Evolutionary conservation across 1,140 invertebrate genomes (phyloP).

Genomic region (Microvelia longipes): DNA sequence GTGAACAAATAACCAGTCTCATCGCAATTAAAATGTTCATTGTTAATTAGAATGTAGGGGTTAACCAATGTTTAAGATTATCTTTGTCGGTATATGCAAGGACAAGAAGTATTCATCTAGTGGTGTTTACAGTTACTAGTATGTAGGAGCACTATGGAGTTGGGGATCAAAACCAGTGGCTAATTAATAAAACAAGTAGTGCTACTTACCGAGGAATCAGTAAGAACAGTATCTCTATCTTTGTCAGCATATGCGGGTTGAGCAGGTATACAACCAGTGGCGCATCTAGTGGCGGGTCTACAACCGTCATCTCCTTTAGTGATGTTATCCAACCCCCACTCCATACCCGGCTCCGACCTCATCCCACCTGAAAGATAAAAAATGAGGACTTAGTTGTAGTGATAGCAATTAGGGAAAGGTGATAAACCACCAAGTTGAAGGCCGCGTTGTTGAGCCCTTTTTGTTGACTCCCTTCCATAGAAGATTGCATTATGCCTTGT

Average conservation of each 20-base stretch:
- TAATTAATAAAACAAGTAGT: neutral
- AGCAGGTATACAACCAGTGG: neutral
- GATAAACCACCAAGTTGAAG: neutral
- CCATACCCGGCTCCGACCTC: constrained; percentile 4
- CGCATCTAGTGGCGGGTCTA: constrained; percentile 1
- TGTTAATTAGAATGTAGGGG: too few relatives aligned
- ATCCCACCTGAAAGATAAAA: neutral
- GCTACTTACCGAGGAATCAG: neutral
- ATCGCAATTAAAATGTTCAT: too few relatives aligned
- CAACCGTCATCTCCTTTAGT: neutral
- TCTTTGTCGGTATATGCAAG: too few relatives aligned
- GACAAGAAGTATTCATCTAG: too few relatives aligned
- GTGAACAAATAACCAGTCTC: too few relatives aligned
- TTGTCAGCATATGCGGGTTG: neutral
- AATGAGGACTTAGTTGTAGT: too few relatives aligned
- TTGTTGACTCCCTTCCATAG: neutral
- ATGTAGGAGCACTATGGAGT: too few relatives aligned
- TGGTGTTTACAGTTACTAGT: too few relatives aligned
- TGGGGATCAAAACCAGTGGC: neutral
- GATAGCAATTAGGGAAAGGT: too few relatives aligned
- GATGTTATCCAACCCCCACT: constrained; percentile 2
- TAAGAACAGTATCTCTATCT: too few relatives aligned
- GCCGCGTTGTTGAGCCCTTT: neutral
- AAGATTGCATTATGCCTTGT: too few relatives aligned
- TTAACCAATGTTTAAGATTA: too few relatives aligned